These are phyloP conservation scores for Hyphantria cunea DNA, from an alignment of 1,140 invertebrate species.

Conservation along the genomic window DNA sequence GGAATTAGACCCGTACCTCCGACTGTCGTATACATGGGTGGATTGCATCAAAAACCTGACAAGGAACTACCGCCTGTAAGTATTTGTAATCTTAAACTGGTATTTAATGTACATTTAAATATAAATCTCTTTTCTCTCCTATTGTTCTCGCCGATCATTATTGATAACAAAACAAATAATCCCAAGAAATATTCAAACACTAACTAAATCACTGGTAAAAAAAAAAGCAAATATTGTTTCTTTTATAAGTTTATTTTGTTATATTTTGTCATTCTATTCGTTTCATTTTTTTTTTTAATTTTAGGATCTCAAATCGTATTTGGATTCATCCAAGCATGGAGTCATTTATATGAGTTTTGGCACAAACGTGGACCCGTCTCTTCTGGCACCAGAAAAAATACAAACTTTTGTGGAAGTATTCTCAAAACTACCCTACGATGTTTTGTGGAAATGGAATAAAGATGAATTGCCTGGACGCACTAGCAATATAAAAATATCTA, in stretches of 20 bases:
- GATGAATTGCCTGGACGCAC: constrained; percentile 37
- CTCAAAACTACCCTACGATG: constrained; percentile 63
- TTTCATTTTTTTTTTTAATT: constrained; percentile 14
- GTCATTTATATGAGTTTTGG: constrained; percentile 80
- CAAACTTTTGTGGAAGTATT: constrained; percentile 62
- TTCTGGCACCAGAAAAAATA: constrained; percentile 50
- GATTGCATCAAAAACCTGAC: constrained; percentile 64
- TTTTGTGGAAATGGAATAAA: constrained; percentile 72
- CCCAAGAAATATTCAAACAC: no score
- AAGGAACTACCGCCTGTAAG: constrained; percentile 46
- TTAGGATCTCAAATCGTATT: constrained; percentile 40
- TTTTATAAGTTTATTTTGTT: no score
- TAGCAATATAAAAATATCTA: constrained; percentile 64
- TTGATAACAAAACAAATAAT: no score
- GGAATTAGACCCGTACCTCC: constrained; percentile 66
- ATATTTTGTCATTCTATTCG: no score
- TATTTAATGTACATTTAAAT: no score
- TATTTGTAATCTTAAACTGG: no score
- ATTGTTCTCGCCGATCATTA: no score
- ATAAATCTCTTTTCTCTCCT: no score
- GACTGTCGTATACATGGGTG: constrained; percentile 68
- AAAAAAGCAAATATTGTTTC: no score
- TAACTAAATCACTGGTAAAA: no score
- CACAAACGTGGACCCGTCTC: constrained; percentile 63
- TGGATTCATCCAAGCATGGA: constrained; percentile 42